Conservation (phyloP, 64 coral and sea anemone species). For the Stylophora pistillata region DNA sequence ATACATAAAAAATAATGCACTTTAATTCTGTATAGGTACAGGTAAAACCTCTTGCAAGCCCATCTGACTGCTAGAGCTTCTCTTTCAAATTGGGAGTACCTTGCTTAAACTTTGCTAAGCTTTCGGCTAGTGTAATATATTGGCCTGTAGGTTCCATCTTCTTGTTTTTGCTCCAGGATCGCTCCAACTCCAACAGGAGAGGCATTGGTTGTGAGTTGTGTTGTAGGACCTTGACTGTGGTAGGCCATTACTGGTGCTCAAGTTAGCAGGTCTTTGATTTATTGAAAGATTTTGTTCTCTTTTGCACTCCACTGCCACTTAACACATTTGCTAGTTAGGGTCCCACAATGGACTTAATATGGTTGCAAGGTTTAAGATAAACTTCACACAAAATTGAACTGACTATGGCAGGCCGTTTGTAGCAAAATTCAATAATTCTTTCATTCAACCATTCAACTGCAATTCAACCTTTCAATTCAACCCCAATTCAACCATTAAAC, state of each 20-base stretch:
- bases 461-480: no score
- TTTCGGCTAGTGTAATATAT: conserved; percentile 39
- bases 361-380: conserved; percentile 51
- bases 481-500: no score
- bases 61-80: conserved; percentile 33
- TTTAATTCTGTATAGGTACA: no score
- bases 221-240: conserved; percentile 17
- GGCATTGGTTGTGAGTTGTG: conserved; percentile 27
- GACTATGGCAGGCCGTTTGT: no score
- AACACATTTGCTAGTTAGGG: no score
- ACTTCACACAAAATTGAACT: conserved; percentile 67
- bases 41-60: conserved; percentile 37
- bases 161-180: conserved; percentile 19
- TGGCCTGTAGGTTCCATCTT: conserved; percentile 3
- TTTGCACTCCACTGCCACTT: no score
- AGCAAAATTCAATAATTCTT: no score
- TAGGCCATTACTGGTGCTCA: no score
- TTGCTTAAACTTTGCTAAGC: conserved; percentile 12
- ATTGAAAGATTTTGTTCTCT: no score
- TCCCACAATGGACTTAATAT: conserved; percentile 39
- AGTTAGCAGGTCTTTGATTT: no score
- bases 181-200: conserved; percentile 46
- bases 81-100: conserved; percentile 37
- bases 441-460: no score
- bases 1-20: no score